Conservation (phyloP, 1,140 invertebrate genomes). For the Atta texana region DNA sequence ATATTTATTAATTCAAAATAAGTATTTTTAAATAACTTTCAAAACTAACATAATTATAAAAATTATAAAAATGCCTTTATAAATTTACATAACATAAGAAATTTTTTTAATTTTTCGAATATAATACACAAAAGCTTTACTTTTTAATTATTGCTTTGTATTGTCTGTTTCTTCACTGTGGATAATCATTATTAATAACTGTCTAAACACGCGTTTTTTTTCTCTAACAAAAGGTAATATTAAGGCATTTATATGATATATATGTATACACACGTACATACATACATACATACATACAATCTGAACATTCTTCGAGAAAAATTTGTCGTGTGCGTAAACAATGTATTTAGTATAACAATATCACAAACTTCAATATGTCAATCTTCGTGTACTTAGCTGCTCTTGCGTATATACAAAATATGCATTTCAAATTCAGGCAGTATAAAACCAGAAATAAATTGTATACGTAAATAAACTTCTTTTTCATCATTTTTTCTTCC, state of each 20-base stretch:
- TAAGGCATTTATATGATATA: slow-evolving; percentile 15
- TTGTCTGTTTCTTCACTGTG: neutral
- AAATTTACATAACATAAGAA: neutral
- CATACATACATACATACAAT: neutral
- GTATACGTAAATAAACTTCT: neutral
- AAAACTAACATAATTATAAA: neutral
- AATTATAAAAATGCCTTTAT: neutral
- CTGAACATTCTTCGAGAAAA: slow-evolving; percentile 16
- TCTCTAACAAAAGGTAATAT: neutral
- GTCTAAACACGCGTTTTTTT: neutral
- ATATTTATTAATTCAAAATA: neutral
- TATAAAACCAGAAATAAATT: slow-evolving; percentile 33
- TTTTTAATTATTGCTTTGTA: neutral
- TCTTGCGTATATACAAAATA: slow-evolving; percentile 13
- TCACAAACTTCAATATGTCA: slow-evolving; percentile 53
- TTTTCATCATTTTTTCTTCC: neutral
- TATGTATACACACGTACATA: neutral
- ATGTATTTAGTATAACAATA: slow-evolving; percentile 46
- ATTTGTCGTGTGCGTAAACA: slow-evolving; percentile 12
- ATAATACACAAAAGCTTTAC: neutral
- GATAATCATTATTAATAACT: neutral
- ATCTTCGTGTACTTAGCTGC: slow-evolving; percentile 38
- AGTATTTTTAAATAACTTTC: neutral
- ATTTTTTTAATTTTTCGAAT: neutral
- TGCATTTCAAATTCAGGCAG: neutral